Evolutionary conservation across 92 coral and sea anemone genomes (phyloP).

Genomic region (Parazoanthus swiftii): DNA sequence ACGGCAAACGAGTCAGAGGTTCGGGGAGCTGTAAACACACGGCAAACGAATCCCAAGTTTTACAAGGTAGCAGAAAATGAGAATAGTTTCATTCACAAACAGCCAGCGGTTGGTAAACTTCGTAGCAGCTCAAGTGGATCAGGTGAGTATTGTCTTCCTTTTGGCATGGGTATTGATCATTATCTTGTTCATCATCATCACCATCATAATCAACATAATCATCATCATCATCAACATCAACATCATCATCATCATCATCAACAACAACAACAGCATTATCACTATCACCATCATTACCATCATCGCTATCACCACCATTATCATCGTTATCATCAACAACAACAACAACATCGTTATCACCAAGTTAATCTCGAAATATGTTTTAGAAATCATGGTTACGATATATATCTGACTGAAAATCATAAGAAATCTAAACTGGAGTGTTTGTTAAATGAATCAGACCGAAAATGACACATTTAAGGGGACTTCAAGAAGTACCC

Average conservation of each 20-base stretch:
- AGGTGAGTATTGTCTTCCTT: background rate
- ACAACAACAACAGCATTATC: background rate
- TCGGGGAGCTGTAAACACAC: conserved; percentile 3
- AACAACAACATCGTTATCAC: background rate
- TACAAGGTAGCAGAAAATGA: conserved; percentile 14
- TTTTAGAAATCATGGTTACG: too few relatives aligned
- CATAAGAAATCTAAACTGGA: too few relatives aligned
- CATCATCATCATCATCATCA: background rate
- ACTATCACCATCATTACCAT: background rate
- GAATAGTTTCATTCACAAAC: conserved; percentile 4
- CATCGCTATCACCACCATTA: background rate
- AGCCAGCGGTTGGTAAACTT: background rate
- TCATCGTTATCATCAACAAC: background rate
- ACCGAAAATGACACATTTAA: too few relatives aligned
- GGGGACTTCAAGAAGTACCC: background rate
- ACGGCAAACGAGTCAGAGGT: background rate
- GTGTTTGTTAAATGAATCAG: too few relatives aligned
- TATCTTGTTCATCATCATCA: background rate
- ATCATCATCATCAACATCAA: background rate
- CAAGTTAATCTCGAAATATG: background rate
- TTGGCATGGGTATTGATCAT: too few relatives aligned
- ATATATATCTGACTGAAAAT: too few relatives aligned
- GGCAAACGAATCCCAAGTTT: conserved; percentile 29
- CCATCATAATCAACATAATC: background rate
- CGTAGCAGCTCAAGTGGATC: background rate